Evolutionary conservation across 2,888 invertebrate genomes (phyloP), one percentile per base, ranked within the genome.

Genomic region (Balanococcus diminutus): DNA sequence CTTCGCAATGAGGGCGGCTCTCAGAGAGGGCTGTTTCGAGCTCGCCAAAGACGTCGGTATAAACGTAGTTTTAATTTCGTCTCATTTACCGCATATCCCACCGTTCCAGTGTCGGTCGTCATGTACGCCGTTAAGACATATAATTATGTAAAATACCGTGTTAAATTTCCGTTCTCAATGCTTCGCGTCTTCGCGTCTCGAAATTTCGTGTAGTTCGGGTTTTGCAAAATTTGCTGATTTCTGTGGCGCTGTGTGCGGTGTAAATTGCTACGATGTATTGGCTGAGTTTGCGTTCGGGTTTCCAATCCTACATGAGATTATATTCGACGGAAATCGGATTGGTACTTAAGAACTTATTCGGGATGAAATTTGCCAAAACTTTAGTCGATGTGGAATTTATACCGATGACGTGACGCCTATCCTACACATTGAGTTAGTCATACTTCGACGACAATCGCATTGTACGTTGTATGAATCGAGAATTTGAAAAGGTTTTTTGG

Each of bases 141-240:
- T 67, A 67, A 67, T 67, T 67, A 67, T 67, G 61, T 67, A 67
- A 67, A 67, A 67, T 67, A 67, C 61, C n/a, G 11, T 67, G 61
- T 67, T 67, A 67, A 67, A 67, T 67, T 67, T 67, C 61, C 61
- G 25, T 67, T 25, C 11, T 11, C 61, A 28, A 67, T 67, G 25
- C 28, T 67, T 28, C 14, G 61, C 14, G 28, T 67, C 61, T 67
- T 67, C 61, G 61, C 28, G 61, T 25, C 28, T 67, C 61, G 9
- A 67, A 67, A 67, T 28, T 67, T 67, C 28, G 28, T 67, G 61
- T 67, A 67, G 61, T 67, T 67, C 28, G 61, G 28, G 5, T 67
- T 67, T 8, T 3, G 25, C 2, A 28, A 67, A 67, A 67, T 28
- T 67, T 67, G 61, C 9, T 14, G 61, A 67, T 67, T 67, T 14